Evolutionary conservation across 2,113 vertebrate species (phyloP).

Genomic region (Cephalopterus ornatus): DNA sequence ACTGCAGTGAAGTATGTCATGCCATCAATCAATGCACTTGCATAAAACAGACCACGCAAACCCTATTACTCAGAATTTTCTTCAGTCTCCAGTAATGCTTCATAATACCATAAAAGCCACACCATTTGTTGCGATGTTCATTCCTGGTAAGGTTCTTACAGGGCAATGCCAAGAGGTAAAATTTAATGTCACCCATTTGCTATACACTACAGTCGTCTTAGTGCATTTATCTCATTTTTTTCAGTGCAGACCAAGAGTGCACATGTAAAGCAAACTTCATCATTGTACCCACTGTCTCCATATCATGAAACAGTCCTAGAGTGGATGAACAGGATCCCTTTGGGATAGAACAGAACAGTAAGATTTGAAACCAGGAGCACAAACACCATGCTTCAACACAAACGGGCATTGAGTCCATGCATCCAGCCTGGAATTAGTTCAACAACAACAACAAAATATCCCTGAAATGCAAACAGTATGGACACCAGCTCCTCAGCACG

Average conservation of each 20-base stretch:
- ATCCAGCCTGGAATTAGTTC: background rate
- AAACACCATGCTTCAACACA: background rate
- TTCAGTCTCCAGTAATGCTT: background rate
- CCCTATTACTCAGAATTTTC: background rate
- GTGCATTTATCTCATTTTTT: background rate
- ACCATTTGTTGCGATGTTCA: background rate
- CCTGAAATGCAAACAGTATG: background rate
- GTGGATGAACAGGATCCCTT: background rate
- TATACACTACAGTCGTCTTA: background rate
- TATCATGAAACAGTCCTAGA: background rate
- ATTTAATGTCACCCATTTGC: background rate
- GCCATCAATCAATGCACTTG: background rate
- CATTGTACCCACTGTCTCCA: background rate
- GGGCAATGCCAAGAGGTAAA: background rate
- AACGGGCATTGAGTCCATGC: background rate
- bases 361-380: background rate
- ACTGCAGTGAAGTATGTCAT: background rate
- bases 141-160: background rate
- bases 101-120: background rate
- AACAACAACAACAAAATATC: background rate
- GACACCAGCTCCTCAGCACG: background rate
- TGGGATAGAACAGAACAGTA: background rate
- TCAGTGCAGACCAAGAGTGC: background rate
- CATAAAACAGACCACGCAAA: background rate
- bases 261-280: background rate